Evolutionary conservation across 2,888 invertebrate species (phyloP), one percentile per base, ranked within the genome.

Genomic region (Drosophila mettleri): DNA sequence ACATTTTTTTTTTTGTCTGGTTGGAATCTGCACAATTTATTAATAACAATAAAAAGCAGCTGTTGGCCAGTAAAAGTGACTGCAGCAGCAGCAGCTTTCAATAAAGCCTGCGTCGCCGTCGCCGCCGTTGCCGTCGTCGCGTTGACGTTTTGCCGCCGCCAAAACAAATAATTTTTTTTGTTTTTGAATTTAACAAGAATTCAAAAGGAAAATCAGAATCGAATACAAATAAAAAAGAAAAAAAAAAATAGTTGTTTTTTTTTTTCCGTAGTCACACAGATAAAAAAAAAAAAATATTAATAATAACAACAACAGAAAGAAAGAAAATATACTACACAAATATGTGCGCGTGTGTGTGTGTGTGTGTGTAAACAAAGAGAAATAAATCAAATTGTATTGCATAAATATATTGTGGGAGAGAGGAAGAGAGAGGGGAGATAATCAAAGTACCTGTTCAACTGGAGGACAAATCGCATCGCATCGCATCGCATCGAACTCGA

Each of bases 71-170:
- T 45, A 6, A 24, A 24, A 43, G 29, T 31, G 45, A n/a, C 64
- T 33, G 24, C 39, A 51, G 22, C 43, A 62, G 27, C 33, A 33
- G 7, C 27, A 36, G 18, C 48, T 38, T 18, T 38, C 18, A 38
- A 18, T 18, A 38, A 24, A 46, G 46, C 29, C 29, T 22, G 33
- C 33, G 46, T 46, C 20, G 49, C 33, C 20, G 34, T 49, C 18
- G 69, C 64, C 69, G 74, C 68, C 64, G 65, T 48, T 61, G 73
- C 46, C 51, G 69, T 70, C 61, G 78, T 38, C 65, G 61, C 63
- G 66, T 55, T 52, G 65, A 58, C 72, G 82, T 79, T 83, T 84
- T 85, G 84, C 87, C 84, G 87, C 80, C 84, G 87, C 84, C 72
- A 84, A 86, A 84, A 75, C 85, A 71, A 64, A 58, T 10, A 18